Evolutionary conservation across 2,888 invertebrate genomes (phyloP).

Genomic region (Autographa pulchrina): DNA sequence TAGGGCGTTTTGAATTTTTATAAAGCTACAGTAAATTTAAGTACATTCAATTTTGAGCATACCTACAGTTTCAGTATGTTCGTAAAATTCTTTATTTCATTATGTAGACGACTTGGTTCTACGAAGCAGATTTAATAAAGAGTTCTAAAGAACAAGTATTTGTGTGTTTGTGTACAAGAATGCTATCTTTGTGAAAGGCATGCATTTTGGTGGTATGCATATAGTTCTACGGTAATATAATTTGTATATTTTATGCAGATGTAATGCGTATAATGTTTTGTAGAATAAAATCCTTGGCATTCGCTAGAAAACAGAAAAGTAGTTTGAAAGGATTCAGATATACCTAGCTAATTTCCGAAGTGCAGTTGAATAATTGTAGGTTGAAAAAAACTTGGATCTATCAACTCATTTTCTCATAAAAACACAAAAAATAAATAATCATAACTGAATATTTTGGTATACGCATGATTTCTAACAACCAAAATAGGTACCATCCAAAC

Average conservation of each 20-base stretch:
- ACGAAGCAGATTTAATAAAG: conserved; percentile 47
- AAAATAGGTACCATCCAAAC: not conserved
- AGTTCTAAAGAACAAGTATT: conserved; percentile 27
- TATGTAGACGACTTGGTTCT: conserved; percentile 13
- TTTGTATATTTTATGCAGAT: not conserved
- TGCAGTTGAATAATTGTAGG: too few relatives aligned
- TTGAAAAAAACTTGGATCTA: too few relatives aligned
- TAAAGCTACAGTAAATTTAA: not conserved
- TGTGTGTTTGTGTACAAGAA: conserved; percentile 28
- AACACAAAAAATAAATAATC: too few relatives aligned
- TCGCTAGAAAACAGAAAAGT: not conserved
- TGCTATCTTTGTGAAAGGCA: conserved; percentile 27
- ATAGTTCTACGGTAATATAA: not conserved
- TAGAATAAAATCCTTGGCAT: not conserved
- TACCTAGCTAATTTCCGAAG: too few relatives aligned
- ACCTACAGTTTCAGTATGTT: not conserved
- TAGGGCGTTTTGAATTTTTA: too few relatives aligned
- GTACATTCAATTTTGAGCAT: not conserved
- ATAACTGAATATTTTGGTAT: too few relatives aligned
- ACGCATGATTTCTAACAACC: too few relatives aligned
- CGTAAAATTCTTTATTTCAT: conserved; percentile 24
- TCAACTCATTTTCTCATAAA: too few relatives aligned
- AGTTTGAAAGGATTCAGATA: too few relatives aligned
- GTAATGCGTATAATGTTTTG: not conserved
- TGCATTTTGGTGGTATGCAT: conserved; percentile 20